Evolutionary conservation across 2,113 vertebrate genomes (phyloP), one percentile per base, ranked within the genome.

Genomic region (Odontophorus gujanensis): DNA sequence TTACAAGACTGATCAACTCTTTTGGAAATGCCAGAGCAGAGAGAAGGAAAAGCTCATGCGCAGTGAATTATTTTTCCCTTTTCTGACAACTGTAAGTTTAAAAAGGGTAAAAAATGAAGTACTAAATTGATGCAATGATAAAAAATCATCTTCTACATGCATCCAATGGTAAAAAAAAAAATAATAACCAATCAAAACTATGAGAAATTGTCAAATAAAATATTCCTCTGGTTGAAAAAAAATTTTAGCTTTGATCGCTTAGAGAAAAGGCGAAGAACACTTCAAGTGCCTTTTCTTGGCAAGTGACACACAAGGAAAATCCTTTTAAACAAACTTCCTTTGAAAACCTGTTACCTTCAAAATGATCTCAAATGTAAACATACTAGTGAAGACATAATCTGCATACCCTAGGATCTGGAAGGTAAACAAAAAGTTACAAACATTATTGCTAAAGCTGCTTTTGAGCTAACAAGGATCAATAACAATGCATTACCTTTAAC

Each of bases 361-460:
- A 97, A 99, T 74, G 98, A 99, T 99, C 98, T 99, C 99, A 99
- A 99, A 99, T 97, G 99, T 99, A 99, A 99, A 99, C 98, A 99
- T 98, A 98, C 98, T 99, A 98, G 98, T 99, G 99, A 99, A 99
- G 99, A 99, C 99, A 99, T 99, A 99, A 98, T 99, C 99, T 98
- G 99, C 99, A 97, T 99, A 99, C 98, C 99, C 99, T 99, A 99
- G 99, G 98, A 99, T 98, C 99, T 99, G 99, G 97, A 99, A 99
- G 97, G 98, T 97, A 99, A 99, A 97, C 97, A 99, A 97, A 99
- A 96, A 98, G 97, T 98, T 98, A 98, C 96, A 96, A 97, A 97
- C 91, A 96, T 99, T 99, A 99, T 95, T 98, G 98, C 96, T 96
- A 98, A 95, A 97, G 91, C 97, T 97, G 97, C 80, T 94, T 96